Evolutionary conservation across 2,797 vertebrate species (phyloP), one percentile per base, ranked within the genome.

Genomic region (Simalia tracyae): DNA sequence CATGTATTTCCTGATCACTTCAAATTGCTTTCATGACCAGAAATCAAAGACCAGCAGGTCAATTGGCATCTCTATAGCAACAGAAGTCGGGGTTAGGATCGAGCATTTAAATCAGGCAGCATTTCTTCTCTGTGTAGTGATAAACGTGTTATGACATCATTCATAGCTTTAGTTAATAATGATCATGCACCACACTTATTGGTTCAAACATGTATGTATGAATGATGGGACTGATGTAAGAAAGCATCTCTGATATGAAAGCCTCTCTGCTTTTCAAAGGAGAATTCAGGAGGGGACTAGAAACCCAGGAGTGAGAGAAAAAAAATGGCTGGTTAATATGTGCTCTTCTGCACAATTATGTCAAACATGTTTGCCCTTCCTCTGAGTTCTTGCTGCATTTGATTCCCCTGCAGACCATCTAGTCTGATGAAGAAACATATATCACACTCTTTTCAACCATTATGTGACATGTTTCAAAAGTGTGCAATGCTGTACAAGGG

Each of bases 21-120:
- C 90, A 46, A 81, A 68, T 90, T 60, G 57, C 91, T 89, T 90
- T 88, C 81, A 87, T 0, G 2, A 92, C 85, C 84, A 91, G 91
- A 94, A 91, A 88, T 90, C 0, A 0, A 0, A 0, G 91, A n/a
- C 72, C 89, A 85, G 28, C 76, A 5, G 81, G 60, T 64, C 0
- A 0, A n/a, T 59, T 28, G 63, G 26, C 0, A 89, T 66, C 93
- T 0, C 92, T 91, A 81, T 61, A 86, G 90, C 86, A 94, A 85
- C 63, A 57, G 22, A 0, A 0, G 0, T 86, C 61, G 91, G 59
- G 91, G 50, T 36, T 24, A 42, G 84, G 50, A 50, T 19, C 87
- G 85, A 68, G 42, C n/a, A 6, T 3, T 7, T 61, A 63, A 61
- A 36, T 28, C 46, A 61, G 31, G 63, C 46, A 63, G 22, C 12